phyloP scores from a whole-genome alignment of 1,140 invertebrate species.

The Mya arenaria region DNA sequence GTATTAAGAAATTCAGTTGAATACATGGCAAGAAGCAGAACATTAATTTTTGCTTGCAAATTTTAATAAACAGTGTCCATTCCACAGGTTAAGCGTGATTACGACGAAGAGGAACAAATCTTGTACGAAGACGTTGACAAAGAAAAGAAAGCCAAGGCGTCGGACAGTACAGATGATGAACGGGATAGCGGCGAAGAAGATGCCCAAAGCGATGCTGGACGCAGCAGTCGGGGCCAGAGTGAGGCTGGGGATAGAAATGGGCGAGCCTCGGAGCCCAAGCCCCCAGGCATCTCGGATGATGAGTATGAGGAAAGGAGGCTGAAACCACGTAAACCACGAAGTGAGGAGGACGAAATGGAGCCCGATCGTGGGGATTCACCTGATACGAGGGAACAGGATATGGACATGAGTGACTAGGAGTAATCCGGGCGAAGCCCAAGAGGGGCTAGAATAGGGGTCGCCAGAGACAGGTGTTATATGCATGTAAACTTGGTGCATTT shows the following conservation, averaged over 20 bases:
- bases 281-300: no score
- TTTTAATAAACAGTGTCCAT: no score
- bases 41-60: no score
- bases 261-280: no score
- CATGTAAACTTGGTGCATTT: no score
- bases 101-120: constrained; percentile 66
- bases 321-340: constrained; percentile 70
- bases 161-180: constrained; percentile 71
- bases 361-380: constrained; percentile 74
- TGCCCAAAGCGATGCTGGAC: no score
- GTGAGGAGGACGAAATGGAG: background rate
- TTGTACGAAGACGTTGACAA: constrained; percentile 55
- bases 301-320: constrained; percentile 53
- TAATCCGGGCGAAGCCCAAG: constrained; percentile 57
- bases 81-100: constrained; percentile 58
- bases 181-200: constrained; percentile 6
- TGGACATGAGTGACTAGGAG: constrained; percentile 50
- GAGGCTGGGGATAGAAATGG: no score
- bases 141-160: constrained; percentile 68
- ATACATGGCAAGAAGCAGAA: no score
- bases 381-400: constrained; percentile 84
- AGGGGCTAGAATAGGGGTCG: no score
- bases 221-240: no score
- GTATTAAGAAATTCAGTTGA: no score
- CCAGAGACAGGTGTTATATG: no score